Conservation (phyloP, 2,888 invertebrate genomes). For the Caenorhabditis wallacei region DNA sequence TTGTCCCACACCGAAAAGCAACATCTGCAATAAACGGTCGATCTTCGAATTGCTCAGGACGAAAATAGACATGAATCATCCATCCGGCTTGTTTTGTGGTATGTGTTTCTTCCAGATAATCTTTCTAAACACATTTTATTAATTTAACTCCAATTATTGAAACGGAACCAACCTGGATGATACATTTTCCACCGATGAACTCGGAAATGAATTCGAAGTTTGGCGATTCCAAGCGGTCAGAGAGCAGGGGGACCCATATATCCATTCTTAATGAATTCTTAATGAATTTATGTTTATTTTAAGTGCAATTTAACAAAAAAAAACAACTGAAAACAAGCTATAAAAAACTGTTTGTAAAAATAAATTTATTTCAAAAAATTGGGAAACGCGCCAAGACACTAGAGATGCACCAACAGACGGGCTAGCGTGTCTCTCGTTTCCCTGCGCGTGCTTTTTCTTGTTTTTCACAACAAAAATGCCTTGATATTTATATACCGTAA, state of each 20-base stretch:
- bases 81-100: conserved; percentile 35
- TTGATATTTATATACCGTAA: too few species aligned
- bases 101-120: conserved; percentile 49
- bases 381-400: conserved; percentile 46
- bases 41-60: conserved; percentile 52
- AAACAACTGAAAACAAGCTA: neutral
- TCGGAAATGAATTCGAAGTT: conserved; percentile 37
- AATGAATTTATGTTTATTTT: neutral
- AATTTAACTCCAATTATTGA: neutral
- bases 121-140: conserved; percentile 42
- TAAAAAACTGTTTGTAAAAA: neutral
- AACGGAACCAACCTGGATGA: conserved; percentile 38
- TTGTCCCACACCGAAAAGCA: conserved; percentile 48
- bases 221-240: conserved; percentile 49
- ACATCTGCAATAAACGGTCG: conserved; percentile 60
- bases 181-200: conserved; percentile 62
- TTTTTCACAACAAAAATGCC: neutral
- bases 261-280: conserved; percentile 39
- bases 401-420: neutral
- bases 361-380: conserved; percentile 32
- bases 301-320: neutral
- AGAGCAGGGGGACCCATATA: conserved; percentile 45
- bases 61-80: conserved; percentile 62
- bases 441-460: neutral
- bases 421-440: conserved; percentile 7